phyloP scores from a whole-genome alignment of 2,888 invertebrate species.

The Ennomos erosarius region DNA sequence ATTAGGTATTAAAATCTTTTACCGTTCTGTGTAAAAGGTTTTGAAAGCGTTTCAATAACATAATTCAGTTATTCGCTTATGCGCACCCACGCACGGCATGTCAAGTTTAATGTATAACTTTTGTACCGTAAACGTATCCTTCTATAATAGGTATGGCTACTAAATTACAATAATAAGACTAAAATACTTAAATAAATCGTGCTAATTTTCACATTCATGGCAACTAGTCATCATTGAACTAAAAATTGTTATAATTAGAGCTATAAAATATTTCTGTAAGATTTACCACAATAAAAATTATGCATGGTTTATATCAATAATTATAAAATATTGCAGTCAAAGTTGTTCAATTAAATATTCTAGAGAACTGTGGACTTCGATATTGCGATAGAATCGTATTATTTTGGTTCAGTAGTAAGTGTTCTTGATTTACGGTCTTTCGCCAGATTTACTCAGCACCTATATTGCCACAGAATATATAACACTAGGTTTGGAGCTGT shows the following conservation, averaged over 20 bases:
- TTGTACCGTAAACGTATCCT: conserved; percentile 7
- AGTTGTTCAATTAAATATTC: background rate
- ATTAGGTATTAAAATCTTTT: too few species aligned
- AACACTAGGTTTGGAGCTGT: conserved; percentile 2
- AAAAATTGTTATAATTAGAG: too few species aligned
- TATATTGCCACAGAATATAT: background rate
- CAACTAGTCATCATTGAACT: too few species aligned
- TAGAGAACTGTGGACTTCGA: background rate
- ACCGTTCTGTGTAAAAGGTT: background rate
- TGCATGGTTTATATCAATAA: too few species aligned
- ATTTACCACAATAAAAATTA: too few species aligned
- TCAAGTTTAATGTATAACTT: conserved; percentile 1
- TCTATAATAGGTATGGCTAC: background rate
- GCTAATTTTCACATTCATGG: too few species aligned
- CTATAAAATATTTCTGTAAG: too few species aligned
- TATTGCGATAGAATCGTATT: conserved; percentile 7
- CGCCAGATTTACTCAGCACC: conserved; percentile 10
- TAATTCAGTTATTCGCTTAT: conserved; percentile 21
- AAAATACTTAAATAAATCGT: too few species aligned
- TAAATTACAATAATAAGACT: background rate
- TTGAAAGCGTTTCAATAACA: conserved; percentile 19
- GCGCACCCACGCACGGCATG: conserved; percentile 12
- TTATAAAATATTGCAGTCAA: too few species aligned
- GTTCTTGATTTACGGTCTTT: conserved; percentile 12
- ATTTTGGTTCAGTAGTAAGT: conserved; percentile 6